A percentile compares a stretch with the other conserved stretches of the same genome.
Evolutionary conservation across 2,888 invertebrate species (phyloP).

Genomic region (Latrodectus elegans): DNA sequence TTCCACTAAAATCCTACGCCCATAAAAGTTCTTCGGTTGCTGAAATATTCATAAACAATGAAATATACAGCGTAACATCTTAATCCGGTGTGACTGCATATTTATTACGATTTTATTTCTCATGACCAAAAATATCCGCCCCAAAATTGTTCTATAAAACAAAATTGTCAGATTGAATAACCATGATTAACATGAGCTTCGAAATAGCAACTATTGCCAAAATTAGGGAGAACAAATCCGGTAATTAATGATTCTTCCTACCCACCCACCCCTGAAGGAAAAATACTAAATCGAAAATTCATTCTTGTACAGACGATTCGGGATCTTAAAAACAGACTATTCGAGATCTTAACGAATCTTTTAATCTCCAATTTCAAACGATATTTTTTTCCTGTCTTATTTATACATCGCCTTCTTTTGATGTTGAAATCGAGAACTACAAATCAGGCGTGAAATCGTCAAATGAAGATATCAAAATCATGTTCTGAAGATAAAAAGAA

Average conservation of each 20-base stretch:
- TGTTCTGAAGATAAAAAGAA: not conserved
- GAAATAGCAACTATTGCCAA: not conserved
- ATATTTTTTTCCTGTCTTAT: not conserved
- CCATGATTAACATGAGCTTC: too few species aligned
- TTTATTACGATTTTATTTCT: too few species aligned
- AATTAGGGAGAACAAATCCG: not conserved
- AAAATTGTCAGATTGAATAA: too few species aligned
- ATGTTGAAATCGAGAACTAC: not conserved
- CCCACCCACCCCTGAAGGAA: not conserved
- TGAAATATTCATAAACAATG: too few species aligned
- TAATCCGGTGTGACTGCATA: too few species aligned
- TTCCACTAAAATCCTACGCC: too few species aligned
- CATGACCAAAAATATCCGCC: too few species aligned
- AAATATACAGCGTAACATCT: too few species aligned
- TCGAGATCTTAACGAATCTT: not conserved
- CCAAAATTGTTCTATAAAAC: too few species aligned
- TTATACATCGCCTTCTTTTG: constrained; percentile 3
- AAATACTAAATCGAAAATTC: not conserved
- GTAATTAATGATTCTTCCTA: not conserved
- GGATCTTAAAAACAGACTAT: not conserved
- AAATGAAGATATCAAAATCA: constrained; percentile 1
- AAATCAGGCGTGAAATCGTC: not conserved
- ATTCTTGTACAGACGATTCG: not conserved
- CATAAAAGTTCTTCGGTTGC: too few species aligned
- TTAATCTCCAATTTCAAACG: not conserved